Conservation (phyloP, 2,888 invertebrate species). For the Deilephila elpenor region DNA sequence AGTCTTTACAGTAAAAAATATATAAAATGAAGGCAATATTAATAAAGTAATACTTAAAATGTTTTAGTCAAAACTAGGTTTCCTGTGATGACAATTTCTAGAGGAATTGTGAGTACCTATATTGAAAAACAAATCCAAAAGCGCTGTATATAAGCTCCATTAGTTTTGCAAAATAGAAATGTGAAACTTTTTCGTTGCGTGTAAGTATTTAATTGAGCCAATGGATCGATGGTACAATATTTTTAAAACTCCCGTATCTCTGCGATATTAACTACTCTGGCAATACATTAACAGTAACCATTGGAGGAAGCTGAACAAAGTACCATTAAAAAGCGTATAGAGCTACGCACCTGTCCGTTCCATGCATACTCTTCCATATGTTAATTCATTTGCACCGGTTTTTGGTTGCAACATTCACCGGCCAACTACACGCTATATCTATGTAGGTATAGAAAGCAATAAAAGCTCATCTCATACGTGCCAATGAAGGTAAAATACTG, state of each 20-base stretch:
- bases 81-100: no score
- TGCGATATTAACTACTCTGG: conserved; percentile 12
- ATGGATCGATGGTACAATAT: background rate
- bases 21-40: no score
- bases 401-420: conserved; percentile 22
- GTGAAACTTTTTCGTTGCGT: no score
- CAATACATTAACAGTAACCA: conserved; percentile 33
- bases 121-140: no score
- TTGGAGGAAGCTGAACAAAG: conserved; percentile 23
- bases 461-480: conserved; percentile 43
- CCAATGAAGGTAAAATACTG: conserved; percentile 47
- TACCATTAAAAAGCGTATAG: conserved; percentile 25
- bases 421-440: conserved; percentile 21
- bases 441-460: conserved; percentile 28
- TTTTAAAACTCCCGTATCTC: background rate
- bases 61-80: no score
- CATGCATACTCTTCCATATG: conserved; percentile 22
- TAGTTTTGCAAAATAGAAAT: no score
- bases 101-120: no score
- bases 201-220: background rate
- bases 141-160: no score
- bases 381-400: conserved; percentile 27
- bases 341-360: conserved; percentile 25
- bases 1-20: no score
- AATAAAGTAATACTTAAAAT: no score